A percentile compares a stretch with the other conserved stretches of the same genome.
These are phyloP conservation scores for Gallinago jamesoni DNA, from an alignment of 2,113 vertebrate genomes.

Conservation along the genomic window DNA sequence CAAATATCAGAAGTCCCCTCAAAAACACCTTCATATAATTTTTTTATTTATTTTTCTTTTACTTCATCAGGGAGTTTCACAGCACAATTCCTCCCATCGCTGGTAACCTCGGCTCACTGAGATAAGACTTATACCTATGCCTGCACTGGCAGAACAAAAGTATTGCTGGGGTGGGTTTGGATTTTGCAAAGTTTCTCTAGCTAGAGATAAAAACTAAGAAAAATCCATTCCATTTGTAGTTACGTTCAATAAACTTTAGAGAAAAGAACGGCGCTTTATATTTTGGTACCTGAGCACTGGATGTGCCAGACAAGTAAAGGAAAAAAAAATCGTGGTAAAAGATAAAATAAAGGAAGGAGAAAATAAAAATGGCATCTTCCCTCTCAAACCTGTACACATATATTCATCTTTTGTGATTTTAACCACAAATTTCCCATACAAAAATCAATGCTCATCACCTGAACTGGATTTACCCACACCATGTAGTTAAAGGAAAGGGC, in stretches of 20 bases:
- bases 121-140: background rate
- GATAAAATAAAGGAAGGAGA: background rate
- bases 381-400: background rate
- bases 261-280: background rate
- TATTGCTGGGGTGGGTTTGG: background rate
- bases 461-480: background rate
- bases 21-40: background rate
- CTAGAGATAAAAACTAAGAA: background rate
- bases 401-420: background rate
- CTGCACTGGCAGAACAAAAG: background rate
- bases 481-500: accelerated
- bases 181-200: background rate
- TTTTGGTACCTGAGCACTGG: no score
- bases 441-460: background rate
- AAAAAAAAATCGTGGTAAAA: background rate
- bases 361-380: background rate
- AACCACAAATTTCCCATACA: background rate
- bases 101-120: background rate
- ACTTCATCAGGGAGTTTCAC: background rate
- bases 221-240: background rate
- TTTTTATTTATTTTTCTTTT: background rate
- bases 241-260: background rate
- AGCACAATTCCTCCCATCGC: background rate
- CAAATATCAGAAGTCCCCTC: background rate
- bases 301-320: background rate